A percentile compares a stretch with the other conserved stretches of the same genome.
phyloP scores from a whole-genome alignment of 2,113 vertebrate species.

The Coryphaenoides rupestris region DNA sequence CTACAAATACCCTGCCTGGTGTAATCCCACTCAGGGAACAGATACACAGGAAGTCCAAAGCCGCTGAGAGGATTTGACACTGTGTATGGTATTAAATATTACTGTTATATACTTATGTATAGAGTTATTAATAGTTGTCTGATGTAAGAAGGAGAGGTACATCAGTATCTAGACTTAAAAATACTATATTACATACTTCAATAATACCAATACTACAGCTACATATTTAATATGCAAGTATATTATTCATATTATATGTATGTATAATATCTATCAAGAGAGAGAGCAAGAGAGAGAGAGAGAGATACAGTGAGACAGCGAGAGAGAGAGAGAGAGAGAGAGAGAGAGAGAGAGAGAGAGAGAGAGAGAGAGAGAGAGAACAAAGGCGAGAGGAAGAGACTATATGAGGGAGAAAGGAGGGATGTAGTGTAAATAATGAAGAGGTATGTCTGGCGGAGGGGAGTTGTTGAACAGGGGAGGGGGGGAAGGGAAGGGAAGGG shows the following conservation, averaged over 20 bases:
- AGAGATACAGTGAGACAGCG: too few species aligned
- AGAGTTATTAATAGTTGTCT: background rate
- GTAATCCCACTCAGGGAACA: constrained; percentile 7
- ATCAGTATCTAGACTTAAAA: background rate
- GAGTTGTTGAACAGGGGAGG: background rate
- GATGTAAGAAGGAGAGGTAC: background rate
- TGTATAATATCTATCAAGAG: too few species aligned
- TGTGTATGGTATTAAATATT: background rate
- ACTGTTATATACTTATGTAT: background rate
- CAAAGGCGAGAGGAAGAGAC: too few species aligned
- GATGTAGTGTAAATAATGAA: constrained; percentile 3
- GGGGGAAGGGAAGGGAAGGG: constrained; percentile 15
- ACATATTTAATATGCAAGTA: too few species aligned
- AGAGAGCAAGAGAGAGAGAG: background rate
- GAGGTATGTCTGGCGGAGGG: background rate
- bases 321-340: too few species aligned
- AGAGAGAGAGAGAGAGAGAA: too few species aligned
- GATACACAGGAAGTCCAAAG: background rate
- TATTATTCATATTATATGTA: too few species aligned
- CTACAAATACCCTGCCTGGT: background rate
- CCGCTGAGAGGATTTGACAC: constrained; percentile 5
- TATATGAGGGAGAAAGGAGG: background rate
- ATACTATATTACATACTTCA: too few species aligned
- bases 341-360: background rate
- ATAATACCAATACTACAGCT: too few species aligned